phyloP scores from a whole-genome alignment of 2,113 vertebrate species.

The Ursus arctos region DNA sequence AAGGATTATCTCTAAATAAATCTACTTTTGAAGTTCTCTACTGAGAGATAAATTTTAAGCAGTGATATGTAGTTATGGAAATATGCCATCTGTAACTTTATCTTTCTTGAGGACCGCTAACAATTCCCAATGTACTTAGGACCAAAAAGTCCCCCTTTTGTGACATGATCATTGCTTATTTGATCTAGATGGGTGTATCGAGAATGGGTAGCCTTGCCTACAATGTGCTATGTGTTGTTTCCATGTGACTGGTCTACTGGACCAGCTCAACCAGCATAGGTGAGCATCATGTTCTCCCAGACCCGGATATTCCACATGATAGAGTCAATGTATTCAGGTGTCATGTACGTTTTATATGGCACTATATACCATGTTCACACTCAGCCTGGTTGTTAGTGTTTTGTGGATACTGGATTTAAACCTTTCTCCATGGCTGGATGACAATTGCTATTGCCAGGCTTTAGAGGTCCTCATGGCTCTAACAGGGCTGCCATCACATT shows the following conservation, averaged over 20 bases:
- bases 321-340: background rate
- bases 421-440: background rate
- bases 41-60: background rate
- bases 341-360: background rate
- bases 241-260: background rate
- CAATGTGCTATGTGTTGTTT: background rate
- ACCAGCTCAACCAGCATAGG: too few relatives aligned
- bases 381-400: background rate
- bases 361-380: background rate
- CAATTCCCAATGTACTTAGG: background rate
- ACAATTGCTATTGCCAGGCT: background rate
- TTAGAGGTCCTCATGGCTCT: background rate
- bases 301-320: background rate
- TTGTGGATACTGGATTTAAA: background rate
- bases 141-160: background rate
- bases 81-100: background rate
- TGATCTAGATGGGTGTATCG: too few relatives aligned
- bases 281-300: too few relatives aligned
- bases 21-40: background rate
- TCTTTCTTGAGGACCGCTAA: background rate
- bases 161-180: background rate
- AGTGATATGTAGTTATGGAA: background rate
- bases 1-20: constrained; percentile 5
- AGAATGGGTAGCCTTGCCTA: background rate
- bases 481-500: background rate